A percentile compares a stretch with the other conserved stretches of the same genome.
Conservation (phyloP, 2,113 vertebrate genomes). For the Peromyscus polionotus region DNA sequence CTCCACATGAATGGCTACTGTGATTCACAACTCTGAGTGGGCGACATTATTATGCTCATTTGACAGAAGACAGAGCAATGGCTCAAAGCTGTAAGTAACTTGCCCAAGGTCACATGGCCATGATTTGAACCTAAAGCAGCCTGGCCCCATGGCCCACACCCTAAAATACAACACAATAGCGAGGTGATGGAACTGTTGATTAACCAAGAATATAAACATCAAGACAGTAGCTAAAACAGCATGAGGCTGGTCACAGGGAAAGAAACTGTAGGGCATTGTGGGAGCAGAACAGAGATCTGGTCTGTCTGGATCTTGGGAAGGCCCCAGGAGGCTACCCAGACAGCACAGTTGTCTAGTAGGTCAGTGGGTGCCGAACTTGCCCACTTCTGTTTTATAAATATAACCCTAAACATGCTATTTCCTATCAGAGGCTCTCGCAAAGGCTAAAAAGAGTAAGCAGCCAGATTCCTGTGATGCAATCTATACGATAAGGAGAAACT, state of each 20-base stretch:
- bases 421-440: background rate
- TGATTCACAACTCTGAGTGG: background rate
- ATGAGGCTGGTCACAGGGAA: too few relatives aligned
- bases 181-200: background rate
- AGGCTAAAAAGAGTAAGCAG: background rate
- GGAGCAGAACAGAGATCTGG: background rate
- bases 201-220: background rate
- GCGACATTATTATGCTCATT: background rate
- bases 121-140: background rate
- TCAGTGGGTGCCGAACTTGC: accelerated
- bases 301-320: background rate
- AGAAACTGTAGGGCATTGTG: background rate
- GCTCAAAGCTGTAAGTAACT: background rate
- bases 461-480: background rate
- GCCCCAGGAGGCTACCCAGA: background rate
- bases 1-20: background rate
- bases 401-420: background rate
- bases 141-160: too few relatives aligned
- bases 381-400: conserved; percentile 45
- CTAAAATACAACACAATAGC: background rate
- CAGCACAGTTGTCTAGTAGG: background rate
- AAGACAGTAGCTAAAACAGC: background rate
- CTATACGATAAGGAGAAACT: conserved; percentile 53
- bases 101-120: background rate
- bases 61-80: background rate